Percentiles rank a stretch among this genome's conserved stretches.
Conservation (phyloP, 2,888 invertebrate species). For the Quadroppia sp. region DNA sequence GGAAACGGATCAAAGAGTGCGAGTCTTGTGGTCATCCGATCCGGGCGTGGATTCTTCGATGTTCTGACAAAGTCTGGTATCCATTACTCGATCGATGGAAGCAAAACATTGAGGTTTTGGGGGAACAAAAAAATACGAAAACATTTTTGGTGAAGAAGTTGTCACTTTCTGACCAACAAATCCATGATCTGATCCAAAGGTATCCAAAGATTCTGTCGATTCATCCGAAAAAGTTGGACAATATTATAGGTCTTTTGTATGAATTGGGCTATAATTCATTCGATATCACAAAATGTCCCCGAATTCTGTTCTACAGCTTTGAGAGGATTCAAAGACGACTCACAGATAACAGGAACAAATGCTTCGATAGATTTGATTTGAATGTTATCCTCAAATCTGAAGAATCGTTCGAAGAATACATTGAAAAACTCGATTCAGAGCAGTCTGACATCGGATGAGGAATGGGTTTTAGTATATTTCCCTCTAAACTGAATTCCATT, state of each 20-base stretch:
- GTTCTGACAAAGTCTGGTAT: constrained; percentile 11
- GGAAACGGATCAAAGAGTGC: constrained; percentile 18
- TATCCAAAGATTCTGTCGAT: background rate
- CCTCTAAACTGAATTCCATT: too few species aligned
- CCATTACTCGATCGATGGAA: background rate
- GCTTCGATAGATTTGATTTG: background rate
- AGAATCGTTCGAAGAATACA: background rate
- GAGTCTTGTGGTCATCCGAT: background rate
- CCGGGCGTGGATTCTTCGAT: background rate
- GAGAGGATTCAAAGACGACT: background rate
- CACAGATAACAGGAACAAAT: background rate
- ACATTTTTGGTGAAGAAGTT: background rate
- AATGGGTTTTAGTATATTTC: too few species aligned
- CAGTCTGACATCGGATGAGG: too few species aligned
- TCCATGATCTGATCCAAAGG: background rate
- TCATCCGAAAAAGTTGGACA: background rate
- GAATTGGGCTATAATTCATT: background rate
- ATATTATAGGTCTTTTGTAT: background rate
- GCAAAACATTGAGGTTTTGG: background rate
- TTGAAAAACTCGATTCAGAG: background rate
- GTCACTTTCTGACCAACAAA: background rate
- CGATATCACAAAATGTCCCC: background rate
- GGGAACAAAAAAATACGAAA: background rate
- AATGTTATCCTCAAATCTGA: background rate
- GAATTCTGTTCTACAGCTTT: background rate